Evolutionary conservation across 2,888 invertebrate genomes (phyloP), one percentile per base, ranked within the genome.

Genomic region (Eumacrocentrus americanus): DNA sequence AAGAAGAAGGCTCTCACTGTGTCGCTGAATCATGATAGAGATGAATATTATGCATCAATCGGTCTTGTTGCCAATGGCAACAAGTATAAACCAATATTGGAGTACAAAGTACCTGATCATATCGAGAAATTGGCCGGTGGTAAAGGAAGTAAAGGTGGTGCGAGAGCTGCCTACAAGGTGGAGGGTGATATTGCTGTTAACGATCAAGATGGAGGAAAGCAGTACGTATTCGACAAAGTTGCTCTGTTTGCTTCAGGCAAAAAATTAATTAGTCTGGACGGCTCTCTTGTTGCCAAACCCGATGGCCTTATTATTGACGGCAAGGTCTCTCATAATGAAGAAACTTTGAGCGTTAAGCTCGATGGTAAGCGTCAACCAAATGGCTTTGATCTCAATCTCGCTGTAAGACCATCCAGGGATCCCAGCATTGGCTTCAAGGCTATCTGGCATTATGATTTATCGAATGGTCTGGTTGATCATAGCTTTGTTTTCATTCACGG

Each of bases 81-180:
- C 57, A 85, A 82, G 0, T 91, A 88, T 76, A 88, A 84, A 63
- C 93, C 93, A 0, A 72, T 92, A 0, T 81, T 91, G 23, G 88
- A 89, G 69, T 89, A 88, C 76, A 84, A 85, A 67, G 72, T 86
- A 5, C 89, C 89, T 0, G 84, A 84, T 12, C 84, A 84, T 35
- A 82, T 82, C 40, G 83, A 85, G 60, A 76, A 72, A 18, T 60
- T 80, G 2, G 68, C 75, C 1, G 67, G 62, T 12, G 18, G 58
- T 12, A 78, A 73, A 55, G 57, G 60, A 46, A 42, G 60, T 12
- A 55, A 40, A 16, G 60, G 61, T 11, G 38, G 56, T 12, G 66
- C 66, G 7, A 73, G 74, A 12, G 75, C 80, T 42, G 79, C 82
- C 3, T 81, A 87, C 35, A 83, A 83, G 11, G 81, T 88, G 0